A percentile compares a stretch with the other conserved stretches of the same genome.
phyloP scores from a whole-genome alignment of 2,113 vertebrate species.

The Tachysurus fulvidraco region DNA sequence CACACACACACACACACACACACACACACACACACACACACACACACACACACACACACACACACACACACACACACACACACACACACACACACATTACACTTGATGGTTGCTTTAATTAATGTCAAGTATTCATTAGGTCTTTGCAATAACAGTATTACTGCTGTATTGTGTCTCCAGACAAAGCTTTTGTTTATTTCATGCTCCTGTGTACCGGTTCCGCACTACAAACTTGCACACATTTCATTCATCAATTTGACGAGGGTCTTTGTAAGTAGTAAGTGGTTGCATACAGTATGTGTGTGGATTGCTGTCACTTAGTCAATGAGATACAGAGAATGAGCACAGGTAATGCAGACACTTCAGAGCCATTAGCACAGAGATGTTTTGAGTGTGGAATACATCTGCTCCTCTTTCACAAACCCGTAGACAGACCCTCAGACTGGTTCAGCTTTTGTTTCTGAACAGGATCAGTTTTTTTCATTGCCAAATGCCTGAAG shows the following conservation, averaged over 20 bases:
- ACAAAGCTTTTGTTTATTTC: slow-evolving; percentile 7
- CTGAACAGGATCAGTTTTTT: slow-evolving; percentile 22
- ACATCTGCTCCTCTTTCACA: slow-evolving; percentile 28
- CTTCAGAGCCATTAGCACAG: slow-evolving; percentile 45
- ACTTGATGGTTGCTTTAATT: slow-evolving; percentile 26
- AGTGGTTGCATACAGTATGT: slow-evolving; percentile 13
- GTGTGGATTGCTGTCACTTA: background rate
- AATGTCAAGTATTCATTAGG: slow-evolving; percentile 28
- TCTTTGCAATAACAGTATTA: slow-evolving; percentile 19
- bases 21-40: background rate
- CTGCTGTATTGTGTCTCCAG: slow-evolving; percentile 3
- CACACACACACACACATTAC: background rate
- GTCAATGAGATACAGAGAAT: background rate
- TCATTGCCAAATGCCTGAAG: slow-evolving; percentile 6
- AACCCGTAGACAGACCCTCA: slow-evolving; percentile 4
- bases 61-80: background rate
- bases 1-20: background rate
- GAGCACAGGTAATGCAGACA: slow-evolving; percentile 28
- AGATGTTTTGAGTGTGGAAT: background rate
- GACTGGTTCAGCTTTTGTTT: slow-evolving; percentile 22
- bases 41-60: background rate
- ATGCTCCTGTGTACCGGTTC: background rate
- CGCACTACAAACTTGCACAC: background rate
- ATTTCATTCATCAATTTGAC: slow-evolving; percentile 22
- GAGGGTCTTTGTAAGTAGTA: slow-evolving; percentile 6